A percentile compares a stretch with the other conserved stretches of the same genome.
Conservation (phyloP, 92 coral and sea anemone genomes). For the Actinostola sp. region DNA sequence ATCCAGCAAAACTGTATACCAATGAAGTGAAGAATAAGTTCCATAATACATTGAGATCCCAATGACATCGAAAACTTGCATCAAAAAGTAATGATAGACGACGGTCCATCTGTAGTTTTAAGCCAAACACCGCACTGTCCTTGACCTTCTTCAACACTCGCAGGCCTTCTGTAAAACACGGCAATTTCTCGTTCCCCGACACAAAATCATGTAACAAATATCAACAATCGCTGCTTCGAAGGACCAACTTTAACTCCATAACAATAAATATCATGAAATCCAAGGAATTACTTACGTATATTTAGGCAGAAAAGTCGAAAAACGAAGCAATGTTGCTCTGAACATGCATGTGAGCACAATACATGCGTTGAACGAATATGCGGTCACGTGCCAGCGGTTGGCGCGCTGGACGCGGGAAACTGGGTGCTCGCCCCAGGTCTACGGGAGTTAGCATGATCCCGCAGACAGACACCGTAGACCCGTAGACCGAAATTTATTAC, state of each 20-base stretch:
- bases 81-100: constrained; percentile 7
- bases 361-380: constrained; percentile 90
- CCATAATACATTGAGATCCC: neutral
- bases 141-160: constrained; percentile 21
- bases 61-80: constrained; percentile 10
- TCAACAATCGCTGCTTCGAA: constrained; percentile 11
- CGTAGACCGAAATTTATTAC: neutral
- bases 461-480: neutral
- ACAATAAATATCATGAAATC: constrained; percentile 1
- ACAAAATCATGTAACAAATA: neutral
- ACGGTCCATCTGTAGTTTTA: constrained; percentile 11
- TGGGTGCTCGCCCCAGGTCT: constrained; percentile 54
- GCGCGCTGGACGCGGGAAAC: constrained; percentile 86
- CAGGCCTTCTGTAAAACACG: constrained; percentile 16
- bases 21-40: neutral
- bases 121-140: constrained; percentile 19
- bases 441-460: neutral
- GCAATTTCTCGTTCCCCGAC: constrained; percentile 6
- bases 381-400: constrained; percentile 94
- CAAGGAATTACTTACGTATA: constrained; percentile 78
- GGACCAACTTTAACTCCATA: constrained; percentile 8
- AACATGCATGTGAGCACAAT: constrained; percentile 93
- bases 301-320: constrained; percentile 77
- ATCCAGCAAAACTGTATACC: neutral
- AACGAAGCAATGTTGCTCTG: constrained; percentile 66